A percentile compares a stretch with the other conserved stretches of the same genome.
Conservation (phyloP, 2,113 vertebrate species). For the Saiga tatarica region DNA sequence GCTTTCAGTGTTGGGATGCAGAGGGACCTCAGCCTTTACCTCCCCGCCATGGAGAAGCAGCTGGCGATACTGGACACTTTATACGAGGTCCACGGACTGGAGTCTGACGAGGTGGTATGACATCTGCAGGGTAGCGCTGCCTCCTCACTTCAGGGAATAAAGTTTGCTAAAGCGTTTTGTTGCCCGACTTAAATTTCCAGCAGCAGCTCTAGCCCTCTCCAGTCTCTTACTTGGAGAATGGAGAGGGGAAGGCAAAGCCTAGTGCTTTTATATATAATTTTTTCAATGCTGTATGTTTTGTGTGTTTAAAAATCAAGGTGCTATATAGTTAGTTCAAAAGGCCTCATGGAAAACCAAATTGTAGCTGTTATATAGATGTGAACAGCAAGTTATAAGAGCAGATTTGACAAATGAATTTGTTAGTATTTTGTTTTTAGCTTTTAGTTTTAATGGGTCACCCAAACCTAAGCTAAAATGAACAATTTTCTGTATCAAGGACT, state of each 20-base stretch:
- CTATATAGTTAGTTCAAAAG: conserved; percentile 68
- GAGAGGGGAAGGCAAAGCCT: conserved; percentile 15
- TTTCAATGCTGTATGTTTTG: not conserved
- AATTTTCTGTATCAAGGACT: not conserved
- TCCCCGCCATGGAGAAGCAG: conserved; percentile 96
- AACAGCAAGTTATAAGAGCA: conserved; percentile 45
- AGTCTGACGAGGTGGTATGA: conserved; percentile 98
- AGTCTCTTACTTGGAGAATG: conserved; percentile 11
- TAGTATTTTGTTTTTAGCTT: conserved; percentile 31
- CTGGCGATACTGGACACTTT: conserved; percentile 92
- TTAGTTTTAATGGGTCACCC: not conserved
- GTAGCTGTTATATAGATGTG: conserved; percentile 11
- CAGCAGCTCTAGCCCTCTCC: conserved; percentile 54
- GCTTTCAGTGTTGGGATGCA: conserved; percentile 89
- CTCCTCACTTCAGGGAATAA: conserved; percentile 80
- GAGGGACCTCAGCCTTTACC: conserved; percentile 92
- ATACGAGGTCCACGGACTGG: conserved; percentile 94
- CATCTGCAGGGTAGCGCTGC: conserved; percentile 2
- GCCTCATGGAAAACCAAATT: conserved; percentile 60
- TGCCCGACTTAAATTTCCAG: conserved; percentile 61
- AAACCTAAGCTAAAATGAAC: conserved; percentile 40
- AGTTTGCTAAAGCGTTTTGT: conserved; percentile 69
- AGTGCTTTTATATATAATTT: conserved; percentile 60
- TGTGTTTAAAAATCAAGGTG: conserved; percentile 79
- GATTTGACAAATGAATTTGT: conserved; percentile 32